phyloP scores from a whole-genome alignment of 2,888 invertebrate genomes.

The Morpho achilles region DNA sequence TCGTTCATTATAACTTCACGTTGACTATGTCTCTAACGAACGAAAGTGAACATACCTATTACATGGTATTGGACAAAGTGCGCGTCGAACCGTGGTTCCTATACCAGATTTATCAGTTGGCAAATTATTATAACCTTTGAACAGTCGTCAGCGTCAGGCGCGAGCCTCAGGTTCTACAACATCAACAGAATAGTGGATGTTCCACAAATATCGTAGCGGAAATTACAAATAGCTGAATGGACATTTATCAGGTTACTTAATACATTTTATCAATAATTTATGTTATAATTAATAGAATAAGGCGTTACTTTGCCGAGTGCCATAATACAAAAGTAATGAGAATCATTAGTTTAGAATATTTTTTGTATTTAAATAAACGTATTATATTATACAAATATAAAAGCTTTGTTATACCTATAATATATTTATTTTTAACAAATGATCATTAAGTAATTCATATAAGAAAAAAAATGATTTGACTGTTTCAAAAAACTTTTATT shows the following conservation, averaged over 20 bases:
- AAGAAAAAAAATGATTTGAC: too few relatives aligned
- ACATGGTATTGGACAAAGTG: conserved; percentile 46
- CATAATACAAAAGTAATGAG: too few relatives aligned
- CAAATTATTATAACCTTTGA: conserved; percentile 25
- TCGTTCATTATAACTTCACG: conserved; percentile 26
- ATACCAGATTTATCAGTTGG: conserved; percentile 39
- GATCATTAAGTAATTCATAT: too few relatives aligned
- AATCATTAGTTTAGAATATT: too few relatives aligned
- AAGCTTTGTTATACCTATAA: too few relatives aligned
- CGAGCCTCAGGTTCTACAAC: conserved; percentile 21
- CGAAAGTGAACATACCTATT: conserved; percentile 62
- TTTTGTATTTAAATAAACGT: too few relatives aligned
- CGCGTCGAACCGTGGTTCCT: conserved; percentile 67
- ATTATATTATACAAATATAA: too few relatives aligned
- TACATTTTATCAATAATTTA: conserved; percentile 14
- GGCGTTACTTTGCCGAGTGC: too few relatives aligned
- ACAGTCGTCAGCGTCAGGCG: conserved; percentile 23
- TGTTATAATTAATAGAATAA: too few relatives aligned
- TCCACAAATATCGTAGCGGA: conserved; percentile 50
- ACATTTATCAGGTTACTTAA: conserved; percentile 62
- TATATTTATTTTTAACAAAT: too few relatives aligned
- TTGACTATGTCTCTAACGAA: conserved; percentile 42
- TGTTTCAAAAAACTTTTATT: too few relatives aligned
- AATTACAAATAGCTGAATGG: conserved; percentile 48
- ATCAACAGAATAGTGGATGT: conserved; percentile 37